These are phyloP conservation scores for Ganaspis brasiliensis DNA, from an alignment of 2,888 invertebrate species.

Conservation along the genomic window DNA sequence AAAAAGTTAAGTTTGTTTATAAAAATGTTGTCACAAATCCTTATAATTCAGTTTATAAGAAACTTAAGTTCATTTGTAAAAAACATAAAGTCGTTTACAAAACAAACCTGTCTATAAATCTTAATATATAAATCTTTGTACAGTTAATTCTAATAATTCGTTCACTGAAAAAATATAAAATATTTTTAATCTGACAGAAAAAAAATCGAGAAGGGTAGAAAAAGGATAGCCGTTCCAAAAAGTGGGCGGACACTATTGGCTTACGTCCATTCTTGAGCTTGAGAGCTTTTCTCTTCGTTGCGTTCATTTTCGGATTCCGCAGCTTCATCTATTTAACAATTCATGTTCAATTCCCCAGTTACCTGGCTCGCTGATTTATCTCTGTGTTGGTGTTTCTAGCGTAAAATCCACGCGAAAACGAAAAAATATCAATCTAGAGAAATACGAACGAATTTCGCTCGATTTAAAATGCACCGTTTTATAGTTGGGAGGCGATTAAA, in stretches of 20 bases:
- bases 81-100: no score
- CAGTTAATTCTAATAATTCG: no score
- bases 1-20: no score
- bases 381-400: slow-evolving; percentile 1
- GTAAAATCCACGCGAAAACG: neutral
- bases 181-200: no score
- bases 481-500: neutral
- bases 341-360: slow-evolving; percentile 66
- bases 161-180: no score
- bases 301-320: slow-evolving; percentile 65
- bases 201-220: neutral
- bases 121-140: no score
- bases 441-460: neutral
- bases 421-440: neutral
- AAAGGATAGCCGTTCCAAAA: neutral
- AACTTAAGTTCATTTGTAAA: no score
- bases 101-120: no score
- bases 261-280: slow-evolving; percentile 2
- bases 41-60: no score
- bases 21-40: no score
- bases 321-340: slow-evolving; percentile 66
- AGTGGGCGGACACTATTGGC: neutral
- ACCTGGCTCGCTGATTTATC: slow-evolving; percentile 58
- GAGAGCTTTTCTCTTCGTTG: slow-evolving; percentile 21
- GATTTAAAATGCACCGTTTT: slow-evolving; percentile 9